These are phyloP conservation scores for Terebella lapidaria DNA, from an alignment of 2,888 invertebrate genomes.

Conservation along the genomic window DNA sequence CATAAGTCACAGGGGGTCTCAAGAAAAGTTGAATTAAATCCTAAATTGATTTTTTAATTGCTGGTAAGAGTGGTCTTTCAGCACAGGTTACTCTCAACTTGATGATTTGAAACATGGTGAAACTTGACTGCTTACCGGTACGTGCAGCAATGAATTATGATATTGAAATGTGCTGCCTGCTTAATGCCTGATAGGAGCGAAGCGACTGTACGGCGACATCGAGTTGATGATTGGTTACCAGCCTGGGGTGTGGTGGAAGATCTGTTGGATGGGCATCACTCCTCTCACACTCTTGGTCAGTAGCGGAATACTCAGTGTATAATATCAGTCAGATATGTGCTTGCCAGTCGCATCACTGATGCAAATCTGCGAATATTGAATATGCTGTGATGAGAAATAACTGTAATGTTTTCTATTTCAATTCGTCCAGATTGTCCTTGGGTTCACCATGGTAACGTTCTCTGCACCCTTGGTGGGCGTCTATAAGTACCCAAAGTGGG, in stretches of 20 bases:
- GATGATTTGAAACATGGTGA: too few species aligned
- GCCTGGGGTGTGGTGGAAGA: constrained; percentile 26
- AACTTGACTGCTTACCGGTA: too few species aligned
- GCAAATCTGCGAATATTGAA: neutral
- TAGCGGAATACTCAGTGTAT: too few species aligned
- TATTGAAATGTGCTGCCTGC: neutral
- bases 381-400: neutral
- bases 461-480: constrained; percentile 49
- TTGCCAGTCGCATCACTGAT: neutral
- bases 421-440: neutral
- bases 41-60: too few species aligned
- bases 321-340: neutral
- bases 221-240: constrained; percentile 31
- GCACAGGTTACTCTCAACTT: too few species aligned
- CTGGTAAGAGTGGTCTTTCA: too few species aligned
- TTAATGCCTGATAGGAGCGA: constrained; percentile 18
- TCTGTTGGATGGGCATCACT: constrained; percentile 30
- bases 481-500: constrained; percentile 45
- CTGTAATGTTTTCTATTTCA: neutral
- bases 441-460: constrained; percentile 3
- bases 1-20: too few species aligned
- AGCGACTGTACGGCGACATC: constrained; percentile 30
- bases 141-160: too few species aligned
- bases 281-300: constrained; percentile 30
- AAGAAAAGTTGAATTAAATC: too few species aligned